Base-by-base conservation (phyloP, 2,797 vertebrate species). In the Chloroceryle amazona region DNA sequence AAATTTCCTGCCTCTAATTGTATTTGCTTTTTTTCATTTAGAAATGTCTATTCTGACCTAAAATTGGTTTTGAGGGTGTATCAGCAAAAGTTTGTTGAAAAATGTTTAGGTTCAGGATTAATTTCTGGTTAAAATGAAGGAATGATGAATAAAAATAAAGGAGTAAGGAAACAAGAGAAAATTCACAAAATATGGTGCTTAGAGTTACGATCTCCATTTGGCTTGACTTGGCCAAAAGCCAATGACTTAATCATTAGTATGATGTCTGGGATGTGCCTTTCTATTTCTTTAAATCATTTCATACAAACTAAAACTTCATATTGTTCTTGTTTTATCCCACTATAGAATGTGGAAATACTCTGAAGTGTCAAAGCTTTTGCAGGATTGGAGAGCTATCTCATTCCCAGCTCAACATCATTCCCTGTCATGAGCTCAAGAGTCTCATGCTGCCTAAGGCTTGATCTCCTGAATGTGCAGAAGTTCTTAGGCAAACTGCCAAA, bases 401-500 rank as follows among this genome's bases (percentile, higher is more conserved):
- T 91, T 94, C 81, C 62, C 76, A 90, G 49, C 44, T 93, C 66
- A 96, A 73, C 73, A 90, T 94, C 83, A 75, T 92, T 93, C 76
- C 70, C 51, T 90, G 80, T 88, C 75, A 62, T 81, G 51, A 97
- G 58, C 72, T 89, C 10, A 25, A 81, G 70, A 84, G 55, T 49
- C 52, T 95, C 78, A 54, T 79, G 80, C 47, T 91, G 90, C 74
- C 74, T 92, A 76, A 76, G 37, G 81, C 93, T 96, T 97, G 63
- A 95, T 96, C 80, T 96, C 58, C 67, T 74, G 67, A 74, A 73
- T 63, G 37, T 91, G 86, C 83, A 96, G 86, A 92, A 95, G 39
- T 74, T 70, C 90, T 71, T 66, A 74, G 74, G 93, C 89, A 94
- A 90, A 85, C 41, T 96, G 90, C 92, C 90, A 97, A 80, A 84